These are phyloP conservation scores for Dicycla oo DNA, from an alignment of 2,888 invertebrate species.

Conservation along the genomic window DNA sequence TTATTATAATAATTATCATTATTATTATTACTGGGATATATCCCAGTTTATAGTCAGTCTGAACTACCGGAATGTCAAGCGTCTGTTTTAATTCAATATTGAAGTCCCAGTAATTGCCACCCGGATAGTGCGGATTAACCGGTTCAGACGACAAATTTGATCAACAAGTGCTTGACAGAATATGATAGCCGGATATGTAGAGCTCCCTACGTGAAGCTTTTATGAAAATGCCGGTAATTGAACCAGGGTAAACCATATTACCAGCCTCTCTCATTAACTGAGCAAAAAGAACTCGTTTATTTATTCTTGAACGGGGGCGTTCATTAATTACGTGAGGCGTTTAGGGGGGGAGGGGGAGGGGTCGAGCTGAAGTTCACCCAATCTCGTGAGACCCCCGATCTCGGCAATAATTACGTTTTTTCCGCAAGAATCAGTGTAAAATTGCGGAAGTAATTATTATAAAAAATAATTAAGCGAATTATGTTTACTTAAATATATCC, in stretches of 20 bases:
- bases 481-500: too few relatives aligned
- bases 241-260: constrained; percentile 25
- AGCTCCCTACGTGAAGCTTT: constrained; percentile 33
- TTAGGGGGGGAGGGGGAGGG: too few relatives aligned
- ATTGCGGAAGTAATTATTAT: too few relatives aligned
- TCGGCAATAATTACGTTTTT: too few relatives aligned
- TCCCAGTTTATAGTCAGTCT: neutral
- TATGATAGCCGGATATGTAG: constrained; percentile 38
- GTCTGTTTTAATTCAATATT: constrained; percentile 34
- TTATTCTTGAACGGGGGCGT: constrained; percentile 20
- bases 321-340: too few relatives aligned
- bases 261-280: constrained; percentile 22
- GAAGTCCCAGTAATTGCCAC: constrained; percentile 32
- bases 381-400: too few relatives aligned
- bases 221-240: constrained; percentile 49
- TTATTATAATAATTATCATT: too few relatives aligned
- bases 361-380: too few relatives aligned
- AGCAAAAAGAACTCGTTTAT: constrained; percentile 18
- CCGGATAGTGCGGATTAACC: constrained; percentile 40
- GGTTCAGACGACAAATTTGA: constrained; percentile 34
- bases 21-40: too few relatives aligned
- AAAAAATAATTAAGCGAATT: too few relatives aligned
- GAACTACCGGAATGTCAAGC: constrained; percentile 22
- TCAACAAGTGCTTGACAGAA: constrained; percentile 54
- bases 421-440: too few relatives aligned